phyloP scores from a whole-genome alignment of 2,797 vertebrate species.

The Vireo griseus region DNA sequence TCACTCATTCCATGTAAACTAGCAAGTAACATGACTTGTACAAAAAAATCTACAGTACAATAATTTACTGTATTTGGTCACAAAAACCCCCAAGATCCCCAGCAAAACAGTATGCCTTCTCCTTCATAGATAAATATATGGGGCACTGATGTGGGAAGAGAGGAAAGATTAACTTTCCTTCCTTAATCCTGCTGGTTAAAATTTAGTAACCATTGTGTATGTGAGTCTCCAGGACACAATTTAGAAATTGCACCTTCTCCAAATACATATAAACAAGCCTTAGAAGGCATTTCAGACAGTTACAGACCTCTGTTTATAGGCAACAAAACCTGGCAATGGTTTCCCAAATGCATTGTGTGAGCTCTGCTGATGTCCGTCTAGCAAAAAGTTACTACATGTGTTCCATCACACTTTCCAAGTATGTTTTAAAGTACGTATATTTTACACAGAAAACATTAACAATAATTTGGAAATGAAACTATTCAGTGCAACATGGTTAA shows the following conservation, averaged over 20 bases:
- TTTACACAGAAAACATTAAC: not conserved
- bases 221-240: not conserved
- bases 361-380: not conserved
- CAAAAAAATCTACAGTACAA: not conserved
- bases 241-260: not conserved
- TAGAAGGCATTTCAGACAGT: not conserved
- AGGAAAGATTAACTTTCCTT: not conserved
- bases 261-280: not conserved
- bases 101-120: not conserved
- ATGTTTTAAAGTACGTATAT: not conserved
- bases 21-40: rapidly evolving
- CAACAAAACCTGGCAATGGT: not conserved
- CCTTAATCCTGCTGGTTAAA: not conserved
- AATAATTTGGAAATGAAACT: not conserved
- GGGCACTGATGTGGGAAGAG: not conserved
- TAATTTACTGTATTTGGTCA: not conserved
- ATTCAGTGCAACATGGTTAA: not conserved
- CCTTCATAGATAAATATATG: not conserved
- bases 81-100: not conserved
- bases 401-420: not conserved
- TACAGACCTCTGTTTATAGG: not conserved
- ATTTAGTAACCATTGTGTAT: not conserved
- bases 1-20: not conserved
- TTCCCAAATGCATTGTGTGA: not conserved
- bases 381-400: not conserved